Conservation (phyloP, 2,888 invertebrate species). For the Altica lythri region DNA sequence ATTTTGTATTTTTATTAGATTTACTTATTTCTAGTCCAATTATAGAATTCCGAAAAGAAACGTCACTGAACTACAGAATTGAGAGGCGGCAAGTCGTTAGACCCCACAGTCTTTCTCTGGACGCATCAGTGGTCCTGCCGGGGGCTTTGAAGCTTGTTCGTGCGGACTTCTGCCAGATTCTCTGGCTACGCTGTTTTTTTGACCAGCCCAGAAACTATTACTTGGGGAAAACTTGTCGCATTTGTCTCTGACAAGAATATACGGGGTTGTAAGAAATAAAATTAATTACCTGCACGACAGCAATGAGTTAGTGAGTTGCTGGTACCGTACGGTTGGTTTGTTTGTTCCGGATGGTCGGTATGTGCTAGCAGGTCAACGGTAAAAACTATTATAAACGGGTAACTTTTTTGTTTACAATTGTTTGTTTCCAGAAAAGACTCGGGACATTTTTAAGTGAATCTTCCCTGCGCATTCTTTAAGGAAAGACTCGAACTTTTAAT, state of each 20-base stretch:
- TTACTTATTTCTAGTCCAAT: too few species aligned
- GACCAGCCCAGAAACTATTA: constrained; percentile 42
- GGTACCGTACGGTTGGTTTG: constrained; percentile 13
- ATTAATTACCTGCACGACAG: constrained; percentile 46
- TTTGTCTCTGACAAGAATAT: constrained; percentile 51
- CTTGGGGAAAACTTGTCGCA: constrained; percentile 44
- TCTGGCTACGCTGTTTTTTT: constrained; percentile 45
- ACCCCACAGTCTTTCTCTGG: constrained; percentile 18
- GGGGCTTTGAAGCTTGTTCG: constrained; percentile 46
- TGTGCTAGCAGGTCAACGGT: constrained; percentile 21
- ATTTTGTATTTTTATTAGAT: too few species aligned
- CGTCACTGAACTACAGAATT: too few species aligned
- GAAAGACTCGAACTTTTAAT: too few species aligned
- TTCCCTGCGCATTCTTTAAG: too few species aligned
- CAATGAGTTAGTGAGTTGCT: constrained; percentile 24
- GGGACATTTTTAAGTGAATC: too few species aligned
- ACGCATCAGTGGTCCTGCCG: constrained; percentile 24
- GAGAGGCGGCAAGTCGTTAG: constrained; percentile 2
- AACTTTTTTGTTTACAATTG: too few species aligned
- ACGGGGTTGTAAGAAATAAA: constrained; percentile 42
- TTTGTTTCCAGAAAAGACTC: too few species aligned
- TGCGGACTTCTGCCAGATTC: constrained; percentile 51
- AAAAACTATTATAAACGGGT: too few species aligned
- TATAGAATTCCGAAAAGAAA: too few species aligned
- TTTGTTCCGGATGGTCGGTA: constrained; percentile 21